These are phyloP conservation scores for Dinocampus coccinellae DNA, from an alignment of 2,888 invertebrate species.

Conservation along the genomic window DNA sequence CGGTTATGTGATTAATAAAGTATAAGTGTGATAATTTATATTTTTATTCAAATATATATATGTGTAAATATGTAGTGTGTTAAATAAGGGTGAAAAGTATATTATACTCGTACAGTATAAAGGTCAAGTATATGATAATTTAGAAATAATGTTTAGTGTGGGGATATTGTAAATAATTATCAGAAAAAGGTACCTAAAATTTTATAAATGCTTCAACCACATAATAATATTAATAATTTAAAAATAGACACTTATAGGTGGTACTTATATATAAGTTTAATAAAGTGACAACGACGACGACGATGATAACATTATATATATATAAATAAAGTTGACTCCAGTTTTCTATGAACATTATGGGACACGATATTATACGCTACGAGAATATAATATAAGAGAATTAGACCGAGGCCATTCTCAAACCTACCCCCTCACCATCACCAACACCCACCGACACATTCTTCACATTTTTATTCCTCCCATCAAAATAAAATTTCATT, in stretches of 20 bases:
- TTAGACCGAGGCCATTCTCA: not conserved
- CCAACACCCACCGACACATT: not conserved
- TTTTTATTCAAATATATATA: too few species aligned
- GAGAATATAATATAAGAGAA: not conserved
- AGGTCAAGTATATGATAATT: slow-evolving; percentile 20
- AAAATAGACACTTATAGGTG: slow-evolving; percentile 44
- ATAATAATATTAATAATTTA: slow-evolving; percentile 35
- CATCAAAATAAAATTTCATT: not conserved
- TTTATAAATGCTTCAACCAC: slow-evolving; percentile 24
- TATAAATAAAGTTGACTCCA: not conserved
- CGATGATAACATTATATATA: not conserved
- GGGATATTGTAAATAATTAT: slow-evolving; percentile 3
- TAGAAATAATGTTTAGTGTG: too few species aligned
- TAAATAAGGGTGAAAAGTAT: too few species aligned
- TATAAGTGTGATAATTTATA: not conserved
- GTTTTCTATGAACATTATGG: not conserved
- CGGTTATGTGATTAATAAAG: too few species aligned
- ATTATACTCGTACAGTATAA: too few species aligned
- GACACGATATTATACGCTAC: not conserved
- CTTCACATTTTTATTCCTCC: not conserved
- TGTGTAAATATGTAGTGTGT: too few species aligned
- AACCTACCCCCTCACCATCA: not conserved
- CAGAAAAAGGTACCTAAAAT: slow-evolving; percentile 6
- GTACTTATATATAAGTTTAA: slow-evolving; percentile 56
- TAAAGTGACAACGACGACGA: slow-evolving; percentile 55